Evolutionary conservation across 1,140 invertebrate genomes (phyloP).

Genomic region (Aphidius ervi): DNA sequence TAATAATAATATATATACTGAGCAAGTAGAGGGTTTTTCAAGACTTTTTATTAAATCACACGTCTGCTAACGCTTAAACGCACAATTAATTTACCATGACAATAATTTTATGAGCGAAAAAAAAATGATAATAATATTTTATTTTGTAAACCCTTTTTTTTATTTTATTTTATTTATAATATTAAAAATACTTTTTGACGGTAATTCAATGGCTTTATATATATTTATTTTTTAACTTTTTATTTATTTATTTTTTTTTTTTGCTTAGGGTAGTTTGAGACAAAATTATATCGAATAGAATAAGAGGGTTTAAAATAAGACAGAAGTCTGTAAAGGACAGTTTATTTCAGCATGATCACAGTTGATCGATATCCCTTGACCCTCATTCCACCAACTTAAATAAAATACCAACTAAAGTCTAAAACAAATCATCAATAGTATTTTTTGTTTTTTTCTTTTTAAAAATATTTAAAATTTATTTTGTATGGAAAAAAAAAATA

Average conservation of each 20-base stretch:
- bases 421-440: background rate
- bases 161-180: background rate
- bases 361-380: conserved; percentile 44
- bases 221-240: no score
- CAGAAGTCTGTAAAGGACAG: conserved; percentile 48
- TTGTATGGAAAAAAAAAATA: background rate
- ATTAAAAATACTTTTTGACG: no score
- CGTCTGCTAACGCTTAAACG: conserved; percentile 32
- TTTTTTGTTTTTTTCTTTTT: background rate
- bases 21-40: conserved; percentile 26
- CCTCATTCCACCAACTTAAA: background rate
- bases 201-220: no score
- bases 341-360: conserved; percentile 50
- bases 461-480: background rate
- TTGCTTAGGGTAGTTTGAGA: conserved; percentile 19
- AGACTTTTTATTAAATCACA: conserved; percentile 46
- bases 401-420: background rate
- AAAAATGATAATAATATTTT: background rate
- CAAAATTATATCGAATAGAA: conserved; percentile 23
- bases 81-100: conserved; percentile 49
- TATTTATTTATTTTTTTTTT: no score
- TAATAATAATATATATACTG: background rate
- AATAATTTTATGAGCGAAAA: conserved; percentile 31
- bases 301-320: conserved; percentile 31
- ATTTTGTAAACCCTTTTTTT: background rate